phyloP scores from a whole-genome alignment of 2,888 invertebrate genomes.

The Eupithecia tripunctaria region DNA sequence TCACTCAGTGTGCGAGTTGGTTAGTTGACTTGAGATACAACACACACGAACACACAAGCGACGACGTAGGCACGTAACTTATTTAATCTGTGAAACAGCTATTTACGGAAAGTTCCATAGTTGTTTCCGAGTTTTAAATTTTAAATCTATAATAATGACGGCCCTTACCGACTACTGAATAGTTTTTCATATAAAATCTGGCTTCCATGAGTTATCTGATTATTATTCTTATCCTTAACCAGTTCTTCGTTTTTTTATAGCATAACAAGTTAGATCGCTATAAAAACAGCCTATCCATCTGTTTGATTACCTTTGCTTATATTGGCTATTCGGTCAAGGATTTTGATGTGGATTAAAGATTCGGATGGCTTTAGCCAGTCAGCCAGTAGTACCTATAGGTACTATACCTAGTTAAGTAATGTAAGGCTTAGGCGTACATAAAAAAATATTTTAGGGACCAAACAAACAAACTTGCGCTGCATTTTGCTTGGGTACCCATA shows the following conservation, averaged over 20 bases:
- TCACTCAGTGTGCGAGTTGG: slow-evolving; percentile 20
- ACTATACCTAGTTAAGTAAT: too few species aligned
- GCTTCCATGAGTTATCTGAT: slow-evolving; percentile 1
- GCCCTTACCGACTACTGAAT: slow-evolving; percentile 53
- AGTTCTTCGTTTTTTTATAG: slow-evolving; percentile 26
- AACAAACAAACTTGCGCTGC: too few species aligned
- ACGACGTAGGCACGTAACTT: too few species aligned
- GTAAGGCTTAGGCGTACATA: too few species aligned
- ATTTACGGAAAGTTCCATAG: slow-evolving; percentile 55
- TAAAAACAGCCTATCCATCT: background rate
- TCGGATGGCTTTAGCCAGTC: background rate
- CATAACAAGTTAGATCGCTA: slow-evolving; percentile 26
- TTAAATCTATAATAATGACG: slow-evolving; percentile 44
- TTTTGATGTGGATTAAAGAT: slow-evolving; percentile 36
- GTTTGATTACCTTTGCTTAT: background rate
- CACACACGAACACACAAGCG: background rate
- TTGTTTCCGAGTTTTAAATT: slow-evolving; percentile 51
- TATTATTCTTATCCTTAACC: background rate
- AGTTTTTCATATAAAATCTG: slow-evolving; percentile 25
- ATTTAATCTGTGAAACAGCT: slow-evolving; percentile 27
- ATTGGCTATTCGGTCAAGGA: slow-evolving; percentile 61
- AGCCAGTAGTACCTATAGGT: too few species aligned
- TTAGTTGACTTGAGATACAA: slow-evolving; percentile 36
- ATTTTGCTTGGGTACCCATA: too few species aligned
- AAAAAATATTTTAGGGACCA: too few species aligned